phyloP scores from a whole-genome alignment of 1,140 invertebrate species.

The Trichonephila inaurata region DNA sequence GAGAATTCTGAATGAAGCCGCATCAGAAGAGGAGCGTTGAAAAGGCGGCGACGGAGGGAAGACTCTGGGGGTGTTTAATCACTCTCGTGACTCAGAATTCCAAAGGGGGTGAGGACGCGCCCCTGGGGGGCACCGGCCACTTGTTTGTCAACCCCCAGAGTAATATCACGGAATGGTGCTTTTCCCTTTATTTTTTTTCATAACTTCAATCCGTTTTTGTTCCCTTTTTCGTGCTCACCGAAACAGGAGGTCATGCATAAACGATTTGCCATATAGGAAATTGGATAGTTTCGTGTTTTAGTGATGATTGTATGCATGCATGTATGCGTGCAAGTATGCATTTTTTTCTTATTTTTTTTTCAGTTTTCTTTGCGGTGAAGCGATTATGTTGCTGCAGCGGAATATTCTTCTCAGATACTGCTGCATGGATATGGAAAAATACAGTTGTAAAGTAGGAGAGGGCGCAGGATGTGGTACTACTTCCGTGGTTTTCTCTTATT shows the following conservation, averaged over 20 bases:
- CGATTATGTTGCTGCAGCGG: background rate
- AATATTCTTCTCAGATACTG: background rate
- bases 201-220: slow-evolving; percentile 62
- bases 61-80: slow-evolving; percentile 65
- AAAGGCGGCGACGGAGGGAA: slow-evolving; percentile 11
- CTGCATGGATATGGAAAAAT: background rate
- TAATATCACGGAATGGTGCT: slow-evolving; percentile 68
- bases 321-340: slow-evolving; percentile 48
- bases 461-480: background rate
- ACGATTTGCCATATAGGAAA: slow-evolving; percentile 74
- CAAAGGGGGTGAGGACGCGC: background rate
- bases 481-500: background rate
- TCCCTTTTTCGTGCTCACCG: slow-evolving; percentile 25
- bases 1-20: slow-evolving; percentile 29
- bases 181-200: slow-evolving; percentile 47
- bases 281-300: slow-evolving; percentile 75
- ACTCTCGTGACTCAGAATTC: slow-evolving; percentile 63
- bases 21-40: slow-evolving; percentile 48
- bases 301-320: slow-evolving; percentile 72
- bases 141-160: slow-evolving; percentile 73
- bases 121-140: slow-evolving; percentile 17
- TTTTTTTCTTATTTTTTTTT: background rate
- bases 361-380: slow-evolving; percentile 1
- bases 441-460: background rate
- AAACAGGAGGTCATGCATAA: slow-evolving; percentile 71